Conservation (phyloP, 1,140 invertebrate species). For the Scylla paramamosain region DNA sequence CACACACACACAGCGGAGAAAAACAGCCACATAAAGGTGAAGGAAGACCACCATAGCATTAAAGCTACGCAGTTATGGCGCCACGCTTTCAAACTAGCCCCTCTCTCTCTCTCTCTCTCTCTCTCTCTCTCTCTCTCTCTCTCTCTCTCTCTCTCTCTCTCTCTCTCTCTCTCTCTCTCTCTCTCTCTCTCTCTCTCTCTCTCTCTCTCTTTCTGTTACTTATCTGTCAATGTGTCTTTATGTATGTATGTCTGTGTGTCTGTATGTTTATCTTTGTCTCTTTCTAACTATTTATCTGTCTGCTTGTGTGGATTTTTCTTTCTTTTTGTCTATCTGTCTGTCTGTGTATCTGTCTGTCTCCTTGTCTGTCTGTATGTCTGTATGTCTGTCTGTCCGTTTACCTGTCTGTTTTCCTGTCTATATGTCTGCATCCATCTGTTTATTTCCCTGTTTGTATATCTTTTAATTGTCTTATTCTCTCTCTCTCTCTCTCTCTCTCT, state of each 20-base stretch:
- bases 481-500: no score
- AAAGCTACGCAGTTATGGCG: not conserved
- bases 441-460: not conserved
- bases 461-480: no score
- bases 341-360: not conserved
- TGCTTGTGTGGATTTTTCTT: not conserved
- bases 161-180: slow-evolving; percentile 6
- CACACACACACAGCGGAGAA: not conserved
- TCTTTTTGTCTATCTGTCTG: not conserved
- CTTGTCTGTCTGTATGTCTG: not conserved
- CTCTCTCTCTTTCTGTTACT: not conserved
- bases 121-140: not conserved
- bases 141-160: slow-evolving; percentile 25
- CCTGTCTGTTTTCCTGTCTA: not conserved
- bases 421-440: not conserved
- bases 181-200: not conserved
- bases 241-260: not conserved
- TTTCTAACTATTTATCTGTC: not conserved
- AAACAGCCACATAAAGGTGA: not conserved
- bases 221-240: not conserved
- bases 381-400: not conserved
- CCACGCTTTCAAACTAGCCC: not conserved
- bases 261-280: not conserved
- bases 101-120: slow-evolving; percentile 34
- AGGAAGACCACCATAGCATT: not conserved